Conservation (phyloP, 2,888 invertebrate species). For the Cataglyphis livida region DNA sequence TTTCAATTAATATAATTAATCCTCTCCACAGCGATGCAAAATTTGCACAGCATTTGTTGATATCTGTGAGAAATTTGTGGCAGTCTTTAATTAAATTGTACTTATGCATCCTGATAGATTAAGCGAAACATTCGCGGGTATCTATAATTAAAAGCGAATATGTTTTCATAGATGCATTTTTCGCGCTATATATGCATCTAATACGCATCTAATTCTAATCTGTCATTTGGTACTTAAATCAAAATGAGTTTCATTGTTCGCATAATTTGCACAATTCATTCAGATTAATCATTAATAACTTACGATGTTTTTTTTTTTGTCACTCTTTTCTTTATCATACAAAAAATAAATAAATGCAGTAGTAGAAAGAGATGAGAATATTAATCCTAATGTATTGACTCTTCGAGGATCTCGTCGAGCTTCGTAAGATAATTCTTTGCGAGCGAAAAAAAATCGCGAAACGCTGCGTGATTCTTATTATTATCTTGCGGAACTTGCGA, state of each 20-base stretch:
- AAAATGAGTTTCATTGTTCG: not conserved
- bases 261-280: constrained; percentile 3
- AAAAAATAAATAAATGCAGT: not conserved
- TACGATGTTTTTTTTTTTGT: not conserved
- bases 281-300: not conserved
- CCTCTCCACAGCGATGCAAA: not conserved
- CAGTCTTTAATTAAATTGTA: constrained; percentile 23
- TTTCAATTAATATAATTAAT: constrained; percentile 11
- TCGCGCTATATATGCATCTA: not conserved
- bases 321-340: not conserved
- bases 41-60: constrained; percentile 44
- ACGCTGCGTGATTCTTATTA: not conserved
- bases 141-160: constrained; percentile 36
- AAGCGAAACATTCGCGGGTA: not conserved
- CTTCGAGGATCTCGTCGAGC: constrained; percentile 21
- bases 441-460: not conserved
- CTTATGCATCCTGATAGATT: constrained; percentile 3
- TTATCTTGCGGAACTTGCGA: not conserved
- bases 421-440: not conserved
- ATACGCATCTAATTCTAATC: constrained; percentile 8
- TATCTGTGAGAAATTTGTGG: not conserved
- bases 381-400: not conserved
- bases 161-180: constrained; percentile 43
- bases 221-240: constrained; percentile 24
- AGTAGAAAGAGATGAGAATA: not conserved